Conservation (phyloP, 2,113 vertebrate genomes). For the Scytalopus superciliaris region DNA sequence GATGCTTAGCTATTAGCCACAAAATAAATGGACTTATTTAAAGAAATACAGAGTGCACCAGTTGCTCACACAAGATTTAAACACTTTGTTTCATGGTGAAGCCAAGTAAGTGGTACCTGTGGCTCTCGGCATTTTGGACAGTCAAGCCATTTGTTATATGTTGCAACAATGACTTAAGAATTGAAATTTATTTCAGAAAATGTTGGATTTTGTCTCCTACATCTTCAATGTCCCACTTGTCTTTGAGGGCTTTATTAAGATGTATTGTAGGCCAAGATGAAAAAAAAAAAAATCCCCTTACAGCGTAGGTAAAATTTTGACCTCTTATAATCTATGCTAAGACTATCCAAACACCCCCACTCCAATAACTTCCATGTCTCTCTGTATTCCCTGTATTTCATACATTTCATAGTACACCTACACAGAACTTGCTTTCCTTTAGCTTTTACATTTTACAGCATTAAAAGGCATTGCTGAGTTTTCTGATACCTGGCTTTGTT, state of each 20-base stretch:
- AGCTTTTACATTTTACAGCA: not conserved
- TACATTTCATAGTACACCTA: not conserved
- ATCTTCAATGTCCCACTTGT: not conserved
- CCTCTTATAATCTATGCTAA: not conserved
- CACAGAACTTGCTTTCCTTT: not conserved
- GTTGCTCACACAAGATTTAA: not conserved
- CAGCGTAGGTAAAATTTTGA: not conserved
- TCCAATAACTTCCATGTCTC: not conserved
- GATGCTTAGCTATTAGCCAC: not conserved
- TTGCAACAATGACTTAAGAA: not conserved
- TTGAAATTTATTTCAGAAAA: not conserved
- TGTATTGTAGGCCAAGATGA: not conserved
- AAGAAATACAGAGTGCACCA: not conserved
- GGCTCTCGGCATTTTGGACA: not conserved
- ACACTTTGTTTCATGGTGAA: not conserved
- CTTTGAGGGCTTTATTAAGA: not conserved
- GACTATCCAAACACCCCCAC: rapidly evolving
- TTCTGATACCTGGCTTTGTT: not conserved
- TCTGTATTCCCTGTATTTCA: not conserved
- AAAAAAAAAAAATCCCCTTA: not conserved
- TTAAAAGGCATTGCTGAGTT: not conserved
- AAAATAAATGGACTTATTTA: not conserved
- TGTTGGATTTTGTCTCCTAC: not conserved
- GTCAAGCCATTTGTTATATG: not conserved
- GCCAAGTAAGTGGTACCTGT: not conserved